Conservation (phyloP, 2,797 vertebrate species). For the Hypotaenidia philippensis region DNA sequence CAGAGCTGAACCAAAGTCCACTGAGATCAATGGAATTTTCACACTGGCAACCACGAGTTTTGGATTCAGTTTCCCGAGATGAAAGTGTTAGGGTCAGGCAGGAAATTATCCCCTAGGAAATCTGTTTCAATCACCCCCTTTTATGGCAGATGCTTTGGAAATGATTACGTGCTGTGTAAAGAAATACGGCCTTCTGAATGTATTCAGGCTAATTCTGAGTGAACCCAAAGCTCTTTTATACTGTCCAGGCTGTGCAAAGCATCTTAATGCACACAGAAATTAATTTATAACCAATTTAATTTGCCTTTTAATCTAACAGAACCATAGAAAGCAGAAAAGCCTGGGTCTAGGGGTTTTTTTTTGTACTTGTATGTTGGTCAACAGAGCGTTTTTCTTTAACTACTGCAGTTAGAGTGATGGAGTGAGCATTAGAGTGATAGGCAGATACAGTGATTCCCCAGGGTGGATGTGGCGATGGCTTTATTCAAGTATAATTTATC, state of each 20-base stretch:
- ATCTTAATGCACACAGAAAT: not conserved
- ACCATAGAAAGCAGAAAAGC: not conserved
- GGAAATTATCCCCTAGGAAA: conserved; percentile 27
- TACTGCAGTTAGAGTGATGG: not conserved
- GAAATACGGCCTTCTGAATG: conserved; percentile 12
- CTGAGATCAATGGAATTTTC: conserved; percentile 15
- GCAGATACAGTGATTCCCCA: not conserved
- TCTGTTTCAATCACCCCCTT: conserved; percentile 8
- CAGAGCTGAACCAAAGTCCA: not conserved
- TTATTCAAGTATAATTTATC: conserved; percentile 11
- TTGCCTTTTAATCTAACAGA: not conserved
- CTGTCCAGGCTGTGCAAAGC: not conserved
- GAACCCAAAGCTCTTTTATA: not conserved
- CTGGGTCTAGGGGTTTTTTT: not conserved
- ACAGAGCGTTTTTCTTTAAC: not conserved
- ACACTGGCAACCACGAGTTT: not conserved
- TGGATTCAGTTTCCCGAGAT: conserved; percentile 1
- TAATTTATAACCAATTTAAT: not conserved
- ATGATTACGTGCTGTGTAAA: not conserved
- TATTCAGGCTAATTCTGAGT: not conserved
- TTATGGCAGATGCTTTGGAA: conserved; percentile 41
- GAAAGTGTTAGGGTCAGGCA: not conserved
- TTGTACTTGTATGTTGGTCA: not conserved
- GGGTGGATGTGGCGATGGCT: not conserved
- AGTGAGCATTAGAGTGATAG: not conserved